Base-by-base conservation (phyloP, 2,113 vertebrate genomes). In the Gymnorhina tibicen region DNA sequence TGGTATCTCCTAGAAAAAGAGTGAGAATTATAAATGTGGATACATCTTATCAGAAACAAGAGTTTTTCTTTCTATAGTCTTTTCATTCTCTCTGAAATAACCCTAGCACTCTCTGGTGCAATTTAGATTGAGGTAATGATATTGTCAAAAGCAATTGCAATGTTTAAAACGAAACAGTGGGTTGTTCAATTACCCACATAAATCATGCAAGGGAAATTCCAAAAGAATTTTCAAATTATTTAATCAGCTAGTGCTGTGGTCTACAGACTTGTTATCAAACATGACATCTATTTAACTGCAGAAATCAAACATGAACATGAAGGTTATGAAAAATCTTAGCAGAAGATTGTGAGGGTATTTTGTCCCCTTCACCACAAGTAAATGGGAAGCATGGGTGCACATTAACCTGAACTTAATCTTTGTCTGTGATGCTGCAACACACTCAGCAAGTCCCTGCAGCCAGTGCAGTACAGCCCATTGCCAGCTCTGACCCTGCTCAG, bases 391-490 rank as follows among this genome's bases (percentile, higher is more conserved):
- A 23, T 0, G 1, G 9, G 12, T 27, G 28, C 46, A 8, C 24
- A 33, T 80, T 39, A 55, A n/a, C 20, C 8, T 70, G 18, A 74
- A 27, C 12, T 62, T 19, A 18, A 11, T 35, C 52, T 72, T 52
- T 53, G 27, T 11, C 50, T 53, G 24, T 16, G 26, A 10, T 59
- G 35, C 32, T 28, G 2, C 37, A 44, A 18, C 4, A 24, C 13
- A 6, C 7, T 1, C 55, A 50, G 23, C 6, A 28, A 21, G 42
- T 26, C 58, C 8, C 11, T 41, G 49, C 16, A n/a, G 49, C 23
- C 26, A 8, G 44, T 7, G 39, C 21, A 6, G 7, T 4, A 3
- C 23, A 15, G 13, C 16, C 20, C 13, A 1, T 1, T 19, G 67
- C 16, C 53, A 33, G n/a, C 39, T 37, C 41, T 56, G 58, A 4